phyloP scores from a whole-genome alignment of 2,797 vertebrate species.

The Leptoclinus maculatus region DNA sequence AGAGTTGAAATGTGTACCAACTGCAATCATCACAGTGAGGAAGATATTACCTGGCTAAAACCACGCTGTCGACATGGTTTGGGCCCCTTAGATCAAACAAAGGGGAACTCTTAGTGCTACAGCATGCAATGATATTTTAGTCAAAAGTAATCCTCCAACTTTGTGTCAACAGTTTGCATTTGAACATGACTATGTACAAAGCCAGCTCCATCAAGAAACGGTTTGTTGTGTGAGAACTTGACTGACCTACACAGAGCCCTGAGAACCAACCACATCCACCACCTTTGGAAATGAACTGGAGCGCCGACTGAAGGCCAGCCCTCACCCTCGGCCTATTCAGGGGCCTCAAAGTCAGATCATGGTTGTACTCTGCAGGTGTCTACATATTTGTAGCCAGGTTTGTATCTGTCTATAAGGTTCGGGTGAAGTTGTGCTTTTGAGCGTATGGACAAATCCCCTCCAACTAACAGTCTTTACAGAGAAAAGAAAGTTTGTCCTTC shows the following conservation, averaged over 20 bases:
- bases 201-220: no score
- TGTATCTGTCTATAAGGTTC: not conserved
- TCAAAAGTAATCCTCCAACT: not conserved
- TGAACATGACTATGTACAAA: no score
- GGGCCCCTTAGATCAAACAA: not conserved
- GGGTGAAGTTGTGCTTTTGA: not conserved
- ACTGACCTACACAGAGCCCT: no score
- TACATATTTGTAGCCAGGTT: not conserved
- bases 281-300: not conserved
- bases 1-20: not conserved
- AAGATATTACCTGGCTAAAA: no score
- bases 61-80: not conserved
- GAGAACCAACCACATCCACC: not conserved
- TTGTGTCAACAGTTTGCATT: not conserved
- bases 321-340: not conserved
- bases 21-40: no score
- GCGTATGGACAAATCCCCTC: not conserved
- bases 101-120: not conserved
- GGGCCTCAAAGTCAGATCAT: not conserved
- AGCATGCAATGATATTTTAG: not conserved
- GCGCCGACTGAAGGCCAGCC: fast-evolving
- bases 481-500: constrained; percentile 35
- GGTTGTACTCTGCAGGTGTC: not conserved
- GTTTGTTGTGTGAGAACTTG: no score
- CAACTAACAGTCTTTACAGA: constrained; percentile 1